These are phyloP conservation scores for Pristionchus entomophagus DNA, from an alignment of 2,888 invertebrate species.

Conservation along the genomic window DNA sequence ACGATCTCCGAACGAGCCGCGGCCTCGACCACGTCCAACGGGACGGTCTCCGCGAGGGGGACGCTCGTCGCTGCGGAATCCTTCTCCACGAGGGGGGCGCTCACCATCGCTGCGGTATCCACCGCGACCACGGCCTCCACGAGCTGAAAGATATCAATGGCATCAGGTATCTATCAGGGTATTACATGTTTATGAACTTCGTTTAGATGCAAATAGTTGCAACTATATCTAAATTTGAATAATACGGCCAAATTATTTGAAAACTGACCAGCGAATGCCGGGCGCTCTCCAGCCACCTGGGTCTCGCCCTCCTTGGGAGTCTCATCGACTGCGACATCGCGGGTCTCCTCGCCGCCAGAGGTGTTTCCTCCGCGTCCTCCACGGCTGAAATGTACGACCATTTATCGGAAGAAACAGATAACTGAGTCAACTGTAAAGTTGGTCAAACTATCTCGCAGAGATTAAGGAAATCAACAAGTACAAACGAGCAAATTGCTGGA, in stretches of 20 bases:
- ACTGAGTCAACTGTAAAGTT: constrained; percentile 8
- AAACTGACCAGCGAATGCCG: not conserved
- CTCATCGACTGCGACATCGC: constrained; percentile 42
- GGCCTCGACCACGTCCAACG: constrained; percentile 53
- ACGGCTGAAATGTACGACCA: constrained; percentile 36
- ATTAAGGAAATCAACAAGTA: constrained; percentile 41
- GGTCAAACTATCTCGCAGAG: constrained; percentile 33
- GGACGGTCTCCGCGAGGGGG: constrained; percentile 50
- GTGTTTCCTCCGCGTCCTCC: constrained; percentile 46
- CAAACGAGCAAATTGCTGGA: constrained; percentile 7
- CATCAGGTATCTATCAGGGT: not conserved
- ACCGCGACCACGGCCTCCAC: constrained; percentile 59
- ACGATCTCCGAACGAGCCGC: constrained; percentile 61
- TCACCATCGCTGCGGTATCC: constrained; percentile 57
- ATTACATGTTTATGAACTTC: too few relatives aligned
- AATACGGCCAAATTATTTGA: not conserved
- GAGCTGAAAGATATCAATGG: constrained; percentile 28
- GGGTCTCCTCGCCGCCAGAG: constrained; percentile 33
- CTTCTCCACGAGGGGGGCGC: constrained; percentile 52
- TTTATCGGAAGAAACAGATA: constrained; percentile 32
- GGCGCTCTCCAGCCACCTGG: constrained; percentile 27
- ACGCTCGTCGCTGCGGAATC: constrained; percentile 15
- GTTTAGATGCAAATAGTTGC: constrained; percentile 7
- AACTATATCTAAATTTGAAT: not conserved
- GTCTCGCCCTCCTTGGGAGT: constrained; percentile 43